Conservation (phyloP, 1,140 invertebrate species). For the Drosophila albomicans region DNA sequence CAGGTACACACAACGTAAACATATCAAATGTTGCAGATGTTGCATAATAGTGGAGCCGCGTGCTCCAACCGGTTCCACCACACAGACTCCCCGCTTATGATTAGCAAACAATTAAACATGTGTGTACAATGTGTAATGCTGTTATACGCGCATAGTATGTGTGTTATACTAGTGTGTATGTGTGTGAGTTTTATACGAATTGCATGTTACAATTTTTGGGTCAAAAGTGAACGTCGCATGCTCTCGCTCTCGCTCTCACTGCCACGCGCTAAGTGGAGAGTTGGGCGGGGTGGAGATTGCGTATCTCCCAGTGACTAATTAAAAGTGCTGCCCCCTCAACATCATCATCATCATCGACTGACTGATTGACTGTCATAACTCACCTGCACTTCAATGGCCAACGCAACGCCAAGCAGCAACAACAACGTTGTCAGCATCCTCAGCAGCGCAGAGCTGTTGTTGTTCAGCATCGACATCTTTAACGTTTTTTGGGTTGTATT, state of each 20-base stretch:
- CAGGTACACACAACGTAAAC: conserved; percentile 27
- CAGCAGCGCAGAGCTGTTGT: conserved; percentile 30
- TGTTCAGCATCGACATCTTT: conserved; percentile 38
- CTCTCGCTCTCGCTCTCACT: not conserved
- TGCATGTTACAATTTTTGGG: conserved; percentile 83
- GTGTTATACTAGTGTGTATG: conserved; percentile 15
- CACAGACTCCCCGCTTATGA: conserved; percentile 53
- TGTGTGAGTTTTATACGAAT: conserved; percentile 37
- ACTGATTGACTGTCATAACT: conserved; percentile 35
- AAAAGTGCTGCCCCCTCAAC: conserved; percentile 18
- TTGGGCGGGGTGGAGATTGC: conserved; percentile 1
- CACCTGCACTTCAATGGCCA: conserved; percentile 75
- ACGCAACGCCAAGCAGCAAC: conserved; percentile 47
- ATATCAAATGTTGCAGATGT: conserved; percentile 52
- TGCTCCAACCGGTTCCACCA: conserved; percentile 63
- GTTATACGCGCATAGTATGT: conserved; percentile 9
- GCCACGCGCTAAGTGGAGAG: not conserved
- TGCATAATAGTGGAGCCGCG: conserved; percentile 39
- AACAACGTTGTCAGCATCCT: conserved; percentile 39
- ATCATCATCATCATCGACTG: conserved; percentile 3
- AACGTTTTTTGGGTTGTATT: conserved; percentile 15
- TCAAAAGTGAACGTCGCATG: conserved; percentile 81
- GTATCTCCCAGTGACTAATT: conserved; percentile 31
- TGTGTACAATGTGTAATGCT: conserved; percentile 23
- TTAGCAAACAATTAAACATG: conserved; percentile 63